Evolutionary conservation across 2,888 invertebrate genomes (phyloP).

Genomic region (Drosophila dives): DNA sequence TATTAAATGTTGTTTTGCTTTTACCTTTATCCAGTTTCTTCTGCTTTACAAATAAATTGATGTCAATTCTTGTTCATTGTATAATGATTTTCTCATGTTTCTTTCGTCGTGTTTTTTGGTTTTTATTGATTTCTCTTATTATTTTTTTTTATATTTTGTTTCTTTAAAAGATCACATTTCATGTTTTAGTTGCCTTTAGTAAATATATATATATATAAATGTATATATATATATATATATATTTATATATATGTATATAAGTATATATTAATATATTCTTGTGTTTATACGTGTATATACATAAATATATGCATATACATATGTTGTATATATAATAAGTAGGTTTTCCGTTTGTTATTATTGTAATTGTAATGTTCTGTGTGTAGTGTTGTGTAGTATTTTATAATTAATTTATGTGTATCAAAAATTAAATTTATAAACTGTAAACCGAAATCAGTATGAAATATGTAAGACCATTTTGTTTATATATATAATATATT

Average conservation of each 20-base stretch:
- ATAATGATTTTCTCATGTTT: constrained; percentile 34
- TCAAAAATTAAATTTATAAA: constrained; percentile 61
- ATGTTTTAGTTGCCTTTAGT: constrained; percentile 81
- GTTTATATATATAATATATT: constrained; percentile 19
- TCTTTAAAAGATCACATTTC: constrained; percentile 84
- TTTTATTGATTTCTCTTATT: constrained; percentile 60
- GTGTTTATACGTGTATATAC: constrained; percentile 71
- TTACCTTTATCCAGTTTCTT: constrained; percentile 60
- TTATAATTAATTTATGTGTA: constrained; percentile 36
- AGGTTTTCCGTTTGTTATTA: constrained; percentile 54
- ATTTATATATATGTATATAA: constrained; percentile 48
- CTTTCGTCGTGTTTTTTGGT: constrained; percentile 15
- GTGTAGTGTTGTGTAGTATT: constrained; percentile 41
- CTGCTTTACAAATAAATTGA: constrained; percentile 60
- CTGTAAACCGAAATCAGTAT: constrained; percentile 49
- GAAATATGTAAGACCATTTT: constrained; percentile 36
- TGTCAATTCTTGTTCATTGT: constrained; percentile 39
- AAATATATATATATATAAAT: constrained; percentile 65
- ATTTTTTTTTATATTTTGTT: constrained; percentile 59
- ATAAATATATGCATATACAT: constrained; percentile 68
- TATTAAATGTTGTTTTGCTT: constrained; percentile 25
- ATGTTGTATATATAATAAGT: constrained; percentile 66
- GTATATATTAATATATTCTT: constrained; percentile 63
- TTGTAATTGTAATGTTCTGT: constrained; percentile 56
- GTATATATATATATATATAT: constrained; percentile 47